Evolutionary conservation across 1,140 invertebrate genomes (phyloP).

Genomic region (Heliconius hewitsoni): DNA sequence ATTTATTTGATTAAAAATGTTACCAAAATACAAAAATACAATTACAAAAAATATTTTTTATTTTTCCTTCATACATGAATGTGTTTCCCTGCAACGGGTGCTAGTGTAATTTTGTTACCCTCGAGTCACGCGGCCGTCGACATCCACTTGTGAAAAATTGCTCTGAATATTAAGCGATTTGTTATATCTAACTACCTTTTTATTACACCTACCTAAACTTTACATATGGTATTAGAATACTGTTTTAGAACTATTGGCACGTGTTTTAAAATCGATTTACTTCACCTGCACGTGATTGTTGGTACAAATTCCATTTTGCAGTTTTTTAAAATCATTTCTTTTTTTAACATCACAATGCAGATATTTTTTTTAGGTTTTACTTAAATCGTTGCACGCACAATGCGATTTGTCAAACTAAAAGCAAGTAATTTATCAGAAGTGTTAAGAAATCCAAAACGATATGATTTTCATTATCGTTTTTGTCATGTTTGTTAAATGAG

Average conservation of each 20-base stretch:
- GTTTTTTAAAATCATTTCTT: neutral
- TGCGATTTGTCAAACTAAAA: too few relatives aligned
- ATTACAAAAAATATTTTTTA: conserved; percentile 5
- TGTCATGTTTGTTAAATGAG: too few relatives aligned
- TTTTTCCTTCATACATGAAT: conserved; percentile 30
- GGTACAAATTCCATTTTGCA: neutral
- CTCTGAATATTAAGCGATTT: conserved; percentile 49
- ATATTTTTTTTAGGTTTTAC: too few relatives aligned
- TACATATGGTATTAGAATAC: neutral
- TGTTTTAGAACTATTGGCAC: conserved; percentile 4
- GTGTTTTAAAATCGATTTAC: neutral
- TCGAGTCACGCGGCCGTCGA: conserved; percentile 39
- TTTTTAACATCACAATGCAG: too few relatives aligned
- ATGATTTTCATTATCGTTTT: too few relatives aligned
- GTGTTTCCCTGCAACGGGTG: conserved; percentile 39
- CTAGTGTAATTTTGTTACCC: conserved; percentile 50
- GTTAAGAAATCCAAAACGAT: too few relatives aligned
- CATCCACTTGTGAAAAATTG: conserved; percentile 50
- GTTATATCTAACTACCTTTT: conserved; percentile 36
- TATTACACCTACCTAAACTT: conserved; percentile 17
- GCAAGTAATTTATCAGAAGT: too few relatives aligned
- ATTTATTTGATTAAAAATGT: neutral
- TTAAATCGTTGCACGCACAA: too few relatives aligned
- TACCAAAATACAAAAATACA: neutral
- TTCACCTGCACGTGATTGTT: neutral